phyloP scores from a whole-genome alignment of 1,140 invertebrate species.

The Drosophila fuyamai region DNA sequence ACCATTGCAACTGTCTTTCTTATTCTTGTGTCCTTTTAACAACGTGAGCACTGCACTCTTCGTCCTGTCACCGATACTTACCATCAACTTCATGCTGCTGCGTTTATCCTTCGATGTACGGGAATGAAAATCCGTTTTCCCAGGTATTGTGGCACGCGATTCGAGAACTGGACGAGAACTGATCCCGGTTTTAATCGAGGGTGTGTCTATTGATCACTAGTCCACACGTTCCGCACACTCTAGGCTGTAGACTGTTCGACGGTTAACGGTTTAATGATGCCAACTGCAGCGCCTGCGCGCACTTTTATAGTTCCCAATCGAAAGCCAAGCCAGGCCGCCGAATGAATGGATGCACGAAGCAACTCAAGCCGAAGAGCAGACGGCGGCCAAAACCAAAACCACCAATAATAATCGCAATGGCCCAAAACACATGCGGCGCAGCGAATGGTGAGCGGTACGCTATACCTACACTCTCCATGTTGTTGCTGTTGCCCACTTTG shows the following conservation, averaged over 20 bases:
- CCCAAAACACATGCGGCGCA: slow-evolving; percentile 64
- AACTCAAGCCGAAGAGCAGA: slow-evolving; percentile 43
- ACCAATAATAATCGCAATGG: slow-evolving; percentile 80
- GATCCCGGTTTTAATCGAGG: slow-evolving; percentile 38
- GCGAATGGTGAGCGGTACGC: slow-evolving; percentile 73
- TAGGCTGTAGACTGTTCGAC: slow-evolving; percentile 72
- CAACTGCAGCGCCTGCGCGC: slow-evolving; percentile 62
- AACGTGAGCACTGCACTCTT: slow-evolving; percentile 42
- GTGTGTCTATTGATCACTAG: slow-evolving; percentile 25
- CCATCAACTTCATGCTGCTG: slow-evolving; percentile 78
- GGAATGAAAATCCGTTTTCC: slow-evolving; percentile 50
- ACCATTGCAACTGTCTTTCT: not conserved
- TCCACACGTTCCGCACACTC: slow-evolving; percentile 69
- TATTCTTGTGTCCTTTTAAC: slow-evolving; percentile 21
- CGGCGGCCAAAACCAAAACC: slow-evolving; percentile 31
- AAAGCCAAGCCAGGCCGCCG: slow-evolving; percentile 23
- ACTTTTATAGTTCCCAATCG: slow-evolving; percentile 81
- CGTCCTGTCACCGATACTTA: slow-evolving; percentile 50
- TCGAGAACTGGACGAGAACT: slow-evolving; percentile 38
- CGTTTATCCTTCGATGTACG: slow-evolving; percentile 59
- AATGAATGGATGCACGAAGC: slow-evolving; percentile 60
- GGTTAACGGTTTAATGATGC: slow-evolving; percentile 85
- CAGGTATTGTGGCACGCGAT: slow-evolving; percentile 26
- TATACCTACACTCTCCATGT: slow-evolving; percentile 16
- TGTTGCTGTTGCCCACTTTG: slow-evolving; percentile 27